phyloP scores from a whole-genome alignment of 1,140 invertebrate species.

The Delia radicum region DNA sequence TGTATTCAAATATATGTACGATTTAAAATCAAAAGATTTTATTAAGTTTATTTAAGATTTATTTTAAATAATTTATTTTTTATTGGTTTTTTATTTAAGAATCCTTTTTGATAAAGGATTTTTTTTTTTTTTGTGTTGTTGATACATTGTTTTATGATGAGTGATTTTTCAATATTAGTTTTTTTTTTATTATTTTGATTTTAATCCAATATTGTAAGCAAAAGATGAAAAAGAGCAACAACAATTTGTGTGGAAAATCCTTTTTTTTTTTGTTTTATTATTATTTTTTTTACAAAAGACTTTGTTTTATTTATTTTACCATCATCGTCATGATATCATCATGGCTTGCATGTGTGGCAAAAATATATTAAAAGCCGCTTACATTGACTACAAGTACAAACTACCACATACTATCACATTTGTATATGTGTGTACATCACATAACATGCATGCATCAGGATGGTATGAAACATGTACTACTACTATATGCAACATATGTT shows the following conservation, averaged over 20 bases:
- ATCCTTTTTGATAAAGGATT: background rate
- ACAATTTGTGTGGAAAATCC: background rate
- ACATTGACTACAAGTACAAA: background rate
- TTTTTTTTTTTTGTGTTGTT: background rate
- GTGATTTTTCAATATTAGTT: background rate
- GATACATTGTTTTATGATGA: constrained; percentile 1
- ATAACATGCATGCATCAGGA: background rate
- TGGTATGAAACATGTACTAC: background rate
- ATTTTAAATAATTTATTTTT: background rate
- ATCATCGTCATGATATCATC: background rate
- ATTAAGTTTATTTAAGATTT: background rate
- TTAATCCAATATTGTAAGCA: background rate
- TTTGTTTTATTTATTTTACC: background rate
- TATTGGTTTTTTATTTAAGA: background rate
- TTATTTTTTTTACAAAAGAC: background rate
- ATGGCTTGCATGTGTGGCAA: background rate
- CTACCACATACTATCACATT: too few species aligned
- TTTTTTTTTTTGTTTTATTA: background rate
- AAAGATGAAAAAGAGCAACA: background rate
- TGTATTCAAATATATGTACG: too few species aligned
- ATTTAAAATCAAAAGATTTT: background rate
- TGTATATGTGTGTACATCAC: background rate
- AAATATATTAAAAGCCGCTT: constrained; percentile 5
- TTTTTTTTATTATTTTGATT: background rate
- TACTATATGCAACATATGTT: background rate